A percentile compares a stretch with the other conserved stretches of the same genome.
Conservation (phyloP, 2,888 invertebrate species). For the Synanthedon andrenaeformis region DNA sequence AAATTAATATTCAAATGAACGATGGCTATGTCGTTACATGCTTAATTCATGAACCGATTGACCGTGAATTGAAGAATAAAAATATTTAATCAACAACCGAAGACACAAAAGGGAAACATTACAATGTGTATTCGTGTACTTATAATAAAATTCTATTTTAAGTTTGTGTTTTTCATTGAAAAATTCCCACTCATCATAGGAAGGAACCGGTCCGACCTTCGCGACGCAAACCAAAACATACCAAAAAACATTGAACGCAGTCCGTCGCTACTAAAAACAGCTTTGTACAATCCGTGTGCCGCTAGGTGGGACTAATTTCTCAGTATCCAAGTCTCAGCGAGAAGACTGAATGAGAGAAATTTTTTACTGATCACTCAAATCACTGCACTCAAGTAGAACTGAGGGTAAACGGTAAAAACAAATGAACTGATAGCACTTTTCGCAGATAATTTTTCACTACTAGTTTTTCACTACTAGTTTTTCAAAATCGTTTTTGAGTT, state of each 20-base stretch:
- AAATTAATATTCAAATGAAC: constrained; percentile 1
- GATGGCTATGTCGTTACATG: constrained; percentile 1
- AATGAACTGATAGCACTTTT: constrained; percentile 5
- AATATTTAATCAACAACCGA: background rate
- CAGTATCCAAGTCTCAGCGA: constrained; percentile 18
- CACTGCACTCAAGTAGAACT: background rate
- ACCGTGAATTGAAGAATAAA: constrained; percentile 1
- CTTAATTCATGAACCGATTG: constrained; percentile 3
- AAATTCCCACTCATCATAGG: constrained; percentile 1
- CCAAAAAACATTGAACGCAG: constrained; percentile 7
- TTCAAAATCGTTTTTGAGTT: constrained; percentile 2
- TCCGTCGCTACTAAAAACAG: constrained; percentile 2
- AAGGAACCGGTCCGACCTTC: constrained; percentile 29
- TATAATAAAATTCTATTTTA: background rate
- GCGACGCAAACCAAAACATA: constrained; percentile 11
- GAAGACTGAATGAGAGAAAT: constrained; percentile 26
- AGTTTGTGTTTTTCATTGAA: background rate
- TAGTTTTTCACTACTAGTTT: background rate
- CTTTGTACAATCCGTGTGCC: constrained; percentile 4
- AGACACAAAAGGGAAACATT: background rate
- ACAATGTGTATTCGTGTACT: background rate
- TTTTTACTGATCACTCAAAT: constrained; percentile 13
- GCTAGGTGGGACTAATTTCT: constrained; percentile 16
- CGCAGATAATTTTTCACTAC: background rate
- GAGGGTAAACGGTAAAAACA: no score